These are phyloP conservation scores for Drymonia ruficornis DNA, from an alignment of 2,888 invertebrate species.

Conservation along the genomic window DNA sequence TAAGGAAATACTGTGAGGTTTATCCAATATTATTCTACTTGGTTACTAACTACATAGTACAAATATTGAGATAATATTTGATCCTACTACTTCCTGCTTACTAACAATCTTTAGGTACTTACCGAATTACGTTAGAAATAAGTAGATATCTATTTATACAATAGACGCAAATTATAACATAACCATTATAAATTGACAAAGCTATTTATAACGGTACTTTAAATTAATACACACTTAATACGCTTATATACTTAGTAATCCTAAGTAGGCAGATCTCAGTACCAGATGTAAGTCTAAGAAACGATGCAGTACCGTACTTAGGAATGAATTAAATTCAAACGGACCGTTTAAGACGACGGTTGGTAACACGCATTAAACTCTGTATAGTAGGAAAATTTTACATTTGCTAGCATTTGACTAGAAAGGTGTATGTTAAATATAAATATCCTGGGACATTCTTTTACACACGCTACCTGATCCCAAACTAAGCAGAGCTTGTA, in stretches of 20 bases:
- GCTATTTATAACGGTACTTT: background rate
- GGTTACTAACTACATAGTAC: too few species aligned
- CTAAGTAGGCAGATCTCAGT: background rate
- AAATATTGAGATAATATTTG: too few species aligned
- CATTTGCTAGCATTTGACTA: too few species aligned
- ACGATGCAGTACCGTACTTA: background rate
- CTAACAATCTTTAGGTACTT: too few species aligned
- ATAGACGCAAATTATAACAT: background rate
- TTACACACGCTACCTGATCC: too few species aligned
- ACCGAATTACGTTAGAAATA: too few species aligned
- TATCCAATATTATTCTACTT: background rate
- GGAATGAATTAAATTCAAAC: background rate
- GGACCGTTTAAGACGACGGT: background rate
- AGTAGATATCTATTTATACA: background rate
- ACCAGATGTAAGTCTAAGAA: background rate
- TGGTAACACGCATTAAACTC: too few species aligned
- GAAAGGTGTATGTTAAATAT: too few species aligned
- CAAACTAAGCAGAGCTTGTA: too few species aligned
- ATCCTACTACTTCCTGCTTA: too few species aligned
- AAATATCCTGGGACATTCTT: too few species aligned
- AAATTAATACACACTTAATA: background rate
- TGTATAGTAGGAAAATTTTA: too few species aligned
- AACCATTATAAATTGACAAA: background rate
- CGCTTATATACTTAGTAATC: background rate
- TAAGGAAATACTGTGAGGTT: background rate